Conservation (phyloP, 30 jellyfish, hydroid and myxozoan species). For the Hydractinia symbiolongicarpus region DNA sequence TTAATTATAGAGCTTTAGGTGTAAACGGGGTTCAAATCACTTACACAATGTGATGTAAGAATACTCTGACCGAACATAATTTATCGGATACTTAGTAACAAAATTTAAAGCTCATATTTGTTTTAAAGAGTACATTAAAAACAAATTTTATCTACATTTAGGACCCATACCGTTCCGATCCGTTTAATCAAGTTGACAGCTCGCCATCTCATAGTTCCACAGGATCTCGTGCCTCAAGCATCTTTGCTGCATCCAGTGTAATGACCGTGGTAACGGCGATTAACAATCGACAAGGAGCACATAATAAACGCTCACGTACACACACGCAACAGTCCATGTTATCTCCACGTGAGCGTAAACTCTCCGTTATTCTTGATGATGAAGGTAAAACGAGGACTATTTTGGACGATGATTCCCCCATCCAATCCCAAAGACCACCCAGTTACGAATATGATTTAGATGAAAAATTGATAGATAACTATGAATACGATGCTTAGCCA, state of each 20-base stretch:
- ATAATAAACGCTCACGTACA: conserved; percentile 8
- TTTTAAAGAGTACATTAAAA: background rate
- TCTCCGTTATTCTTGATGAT: conserved; percentile 10
- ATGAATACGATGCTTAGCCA: background rate
- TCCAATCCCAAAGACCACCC: conserved; percentile 21
- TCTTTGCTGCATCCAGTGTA: conserved; percentile 35
- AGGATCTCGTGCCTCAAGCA: conserved; percentile 22
- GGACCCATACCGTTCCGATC: conserved; percentile 15
- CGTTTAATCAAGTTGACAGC: conserved; percentile 1
- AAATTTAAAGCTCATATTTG: background rate
- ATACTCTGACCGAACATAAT: too few relatives aligned
- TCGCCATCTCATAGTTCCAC: conserved; percentile 11
- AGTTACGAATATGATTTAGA: conserved; percentile 37
- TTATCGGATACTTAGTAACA: too few relatives aligned
- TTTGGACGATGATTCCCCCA: background rate
- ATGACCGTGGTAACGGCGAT: conserved; percentile 11
- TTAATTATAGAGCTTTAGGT: too few relatives aligned
- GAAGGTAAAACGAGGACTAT: conserved; percentile 18
- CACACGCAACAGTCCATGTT: background rate
- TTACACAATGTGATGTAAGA: too few relatives aligned
- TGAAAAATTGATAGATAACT: background rate
- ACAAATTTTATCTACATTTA: background rate
- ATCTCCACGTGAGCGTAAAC: conserved; percentile 14
- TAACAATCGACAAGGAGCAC: background rate
- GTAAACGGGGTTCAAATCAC: too few relatives aligned